These are phyloP conservation scores for Aurelia sp. DNA, from an alignment of 30 jellyfish, hydroid and myxozoan species.

Conservation along the genomic window DNA sequence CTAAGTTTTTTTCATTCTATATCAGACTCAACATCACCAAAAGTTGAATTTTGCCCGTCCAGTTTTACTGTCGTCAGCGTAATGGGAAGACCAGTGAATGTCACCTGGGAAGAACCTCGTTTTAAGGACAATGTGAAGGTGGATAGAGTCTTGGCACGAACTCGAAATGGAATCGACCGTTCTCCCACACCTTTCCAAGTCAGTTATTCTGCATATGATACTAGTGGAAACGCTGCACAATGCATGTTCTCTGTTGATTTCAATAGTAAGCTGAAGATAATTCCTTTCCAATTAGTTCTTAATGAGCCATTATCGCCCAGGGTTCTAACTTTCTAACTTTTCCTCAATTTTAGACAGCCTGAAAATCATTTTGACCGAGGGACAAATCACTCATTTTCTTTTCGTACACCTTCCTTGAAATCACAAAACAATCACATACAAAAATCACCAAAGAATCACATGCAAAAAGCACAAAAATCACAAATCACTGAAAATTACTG, in stretches of 20 bases:
- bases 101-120: constrained; percentile 88
- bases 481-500: no score
- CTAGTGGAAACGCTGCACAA: constrained; percentile 44
- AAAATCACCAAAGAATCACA: no score
- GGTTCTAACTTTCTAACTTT: no score
- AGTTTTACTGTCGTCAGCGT: constrained; percentile 43
- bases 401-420: no score
- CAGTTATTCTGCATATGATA: constrained; percentile 70
- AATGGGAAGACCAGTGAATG: constrained; percentile 43
- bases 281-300: not conserved
- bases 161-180: constrained; percentile 42
- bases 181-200: constrained; percentile 54
- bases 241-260: constrained; percentile 74
- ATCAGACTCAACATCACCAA: constrained; percentile 81
- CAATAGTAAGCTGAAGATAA: constrained; percentile 27
- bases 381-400: no score
- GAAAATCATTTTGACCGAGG: no score
- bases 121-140: constrained; percentile 84
- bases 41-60: constrained; percentile 72
- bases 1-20: not conserved
- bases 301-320: no score
- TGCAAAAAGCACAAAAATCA: no score
- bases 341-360: no score
- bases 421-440: no score
- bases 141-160: constrained; percentile 8